phyloP scores from a whole-genome alignment of 2,113 vertebrate species.

The Raphicerus campestris region DNA sequence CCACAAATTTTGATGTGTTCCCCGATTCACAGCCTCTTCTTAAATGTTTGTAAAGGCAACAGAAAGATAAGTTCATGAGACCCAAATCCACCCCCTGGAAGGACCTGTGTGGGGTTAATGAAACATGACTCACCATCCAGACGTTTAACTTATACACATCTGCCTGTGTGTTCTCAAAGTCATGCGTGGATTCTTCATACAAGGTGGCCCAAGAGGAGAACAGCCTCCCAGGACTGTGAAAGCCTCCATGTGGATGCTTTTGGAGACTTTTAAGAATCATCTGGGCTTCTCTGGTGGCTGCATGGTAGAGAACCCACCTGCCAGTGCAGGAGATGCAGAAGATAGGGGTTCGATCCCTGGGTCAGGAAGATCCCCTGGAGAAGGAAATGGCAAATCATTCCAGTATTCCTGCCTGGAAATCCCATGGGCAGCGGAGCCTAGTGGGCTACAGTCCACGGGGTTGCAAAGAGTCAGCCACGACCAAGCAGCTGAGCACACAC shows the following conservation, averaged over 20 bases:
- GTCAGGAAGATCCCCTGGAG: neutral
- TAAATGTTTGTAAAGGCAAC: neutral
- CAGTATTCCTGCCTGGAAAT: neutral
- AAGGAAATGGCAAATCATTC: neutral
- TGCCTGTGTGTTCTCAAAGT: neutral
- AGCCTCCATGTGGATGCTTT: fast-evolving
- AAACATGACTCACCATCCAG: neutral
- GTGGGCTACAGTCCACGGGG: neutral
- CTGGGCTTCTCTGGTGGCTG: neutral
- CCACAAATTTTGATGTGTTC: neutral
- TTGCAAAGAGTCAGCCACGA: neutral
- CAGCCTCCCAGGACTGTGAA: neutral
- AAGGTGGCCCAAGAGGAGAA: neutral
- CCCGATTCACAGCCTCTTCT: too few species aligned
- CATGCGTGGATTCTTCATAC: fast-evolving
- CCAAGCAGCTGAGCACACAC: neutral
- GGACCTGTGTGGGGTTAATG: neutral
- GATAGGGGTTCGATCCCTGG: neutral
- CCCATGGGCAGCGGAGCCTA: neutral
- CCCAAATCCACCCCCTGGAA: neutral
- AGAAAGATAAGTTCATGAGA: neutral
- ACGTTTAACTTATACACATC: neutral
- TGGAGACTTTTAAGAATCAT: neutral
- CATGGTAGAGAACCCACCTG: neutral
- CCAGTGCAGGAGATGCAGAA: neutral